Conservation (phyloP, 2,113 vertebrate genomes). For the Indicator maculatus region DNA sequence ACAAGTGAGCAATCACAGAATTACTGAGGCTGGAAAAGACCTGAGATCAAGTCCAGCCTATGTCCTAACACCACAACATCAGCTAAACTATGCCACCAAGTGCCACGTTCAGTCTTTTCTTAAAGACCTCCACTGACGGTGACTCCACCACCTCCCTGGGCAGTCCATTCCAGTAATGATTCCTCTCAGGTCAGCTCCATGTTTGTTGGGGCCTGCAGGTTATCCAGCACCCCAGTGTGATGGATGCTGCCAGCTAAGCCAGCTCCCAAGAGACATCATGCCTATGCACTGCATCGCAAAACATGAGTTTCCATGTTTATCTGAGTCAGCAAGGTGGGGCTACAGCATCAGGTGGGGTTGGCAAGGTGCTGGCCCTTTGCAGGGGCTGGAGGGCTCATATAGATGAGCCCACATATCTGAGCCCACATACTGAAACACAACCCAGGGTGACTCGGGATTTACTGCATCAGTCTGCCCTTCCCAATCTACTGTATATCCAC, state of each 20-base stretch:
- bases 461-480: background rate
- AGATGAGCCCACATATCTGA: background rate
- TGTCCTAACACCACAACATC: too few relatives aligned
- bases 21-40: too few relatives aligned
- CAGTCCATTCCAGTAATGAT: background rate
- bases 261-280: background rate
- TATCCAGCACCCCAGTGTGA: background rate
- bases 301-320: background rate
- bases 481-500: rapidly evolving
- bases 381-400: background rate
- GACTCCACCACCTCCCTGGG: too few relatives aligned
- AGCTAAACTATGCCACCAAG: too few relatives aligned
- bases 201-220: background rate
- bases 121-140: too few relatives aligned
- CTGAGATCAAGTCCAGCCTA: too few relatives aligned
- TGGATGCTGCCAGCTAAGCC: background rate
- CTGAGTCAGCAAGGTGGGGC: background rate
- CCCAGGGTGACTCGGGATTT: background rate
- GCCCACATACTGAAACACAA: background rate
- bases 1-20: background rate
- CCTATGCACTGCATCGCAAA: background rate
- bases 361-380: rapidly evolving
- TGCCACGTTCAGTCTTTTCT: too few relatives aligned
- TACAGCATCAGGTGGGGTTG: background rate
- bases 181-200: background rate